phyloP scores from a whole-genome alignment of 2,113 vertebrate genomes.

The Macrotus californicus region DNA sequence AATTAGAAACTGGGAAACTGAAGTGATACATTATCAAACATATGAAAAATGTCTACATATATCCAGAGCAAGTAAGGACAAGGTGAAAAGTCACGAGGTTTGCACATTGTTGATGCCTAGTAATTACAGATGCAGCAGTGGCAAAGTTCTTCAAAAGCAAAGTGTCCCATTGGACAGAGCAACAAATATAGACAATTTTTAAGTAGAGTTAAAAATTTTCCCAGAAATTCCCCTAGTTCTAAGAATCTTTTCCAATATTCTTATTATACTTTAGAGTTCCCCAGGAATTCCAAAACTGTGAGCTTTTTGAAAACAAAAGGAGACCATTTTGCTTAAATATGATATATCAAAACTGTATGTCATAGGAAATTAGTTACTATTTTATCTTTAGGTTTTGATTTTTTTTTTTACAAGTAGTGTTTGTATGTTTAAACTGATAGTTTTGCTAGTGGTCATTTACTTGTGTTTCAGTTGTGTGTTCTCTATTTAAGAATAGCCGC shows the following conservation, averaged over 20 bases:
- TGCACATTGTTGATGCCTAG: not conserved
- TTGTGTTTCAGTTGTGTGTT: not conserved
- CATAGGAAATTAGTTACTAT: not conserved
- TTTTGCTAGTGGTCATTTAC: not conserved
- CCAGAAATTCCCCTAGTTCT: not conserved
- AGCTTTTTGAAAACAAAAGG: not conserved
- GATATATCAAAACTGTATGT: not conserved
- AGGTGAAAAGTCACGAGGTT: not conserved
- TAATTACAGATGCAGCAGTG: not conserved
- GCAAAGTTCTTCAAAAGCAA: not conserved
- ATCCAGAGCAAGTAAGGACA: not conserved
- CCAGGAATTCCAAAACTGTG: not conserved
- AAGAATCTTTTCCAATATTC: not conserved
- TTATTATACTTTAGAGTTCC: not conserved
- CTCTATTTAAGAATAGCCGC: conserved; percentile 11
- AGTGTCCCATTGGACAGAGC: not conserved
- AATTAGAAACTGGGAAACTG: not conserved
- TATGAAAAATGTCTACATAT: not conserved
- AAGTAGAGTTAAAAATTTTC: not conserved
- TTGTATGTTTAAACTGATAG: not conserved
- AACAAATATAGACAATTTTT: not conserved
- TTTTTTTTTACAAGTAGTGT: not conserved
- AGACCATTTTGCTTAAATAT: conserved; percentile 29
- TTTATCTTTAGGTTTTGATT: not conserved
- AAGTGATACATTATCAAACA: not conserved